Evolutionary conservation across 2,113 vertebrate genomes (phyloP).

Genomic region (Alethe castanea): DNA sequence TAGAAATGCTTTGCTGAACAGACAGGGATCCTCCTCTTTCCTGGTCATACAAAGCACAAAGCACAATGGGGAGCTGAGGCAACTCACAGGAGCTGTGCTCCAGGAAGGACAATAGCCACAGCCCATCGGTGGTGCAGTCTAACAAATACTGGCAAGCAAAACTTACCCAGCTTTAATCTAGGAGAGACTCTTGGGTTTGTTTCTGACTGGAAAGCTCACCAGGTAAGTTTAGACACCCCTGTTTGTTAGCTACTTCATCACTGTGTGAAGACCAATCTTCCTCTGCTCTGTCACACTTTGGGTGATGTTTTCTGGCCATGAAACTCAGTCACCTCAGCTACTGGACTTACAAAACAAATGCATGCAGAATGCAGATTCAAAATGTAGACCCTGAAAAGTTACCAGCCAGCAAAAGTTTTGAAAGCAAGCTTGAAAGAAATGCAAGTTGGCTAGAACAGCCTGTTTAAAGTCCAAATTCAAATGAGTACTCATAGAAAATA

Average conservation of each 20-base stretch:
- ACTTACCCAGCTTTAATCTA: not conserved
- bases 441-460: not conserved
- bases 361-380: not conserved
- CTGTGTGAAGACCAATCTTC: not conserved
- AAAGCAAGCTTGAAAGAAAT: not conserved
- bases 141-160: not conserved
- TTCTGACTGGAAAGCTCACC: not conserved
- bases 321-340: not conserved
- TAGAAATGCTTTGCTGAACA: not conserved
- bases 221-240: not conserved
- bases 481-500: slow-evolving; percentile 45
- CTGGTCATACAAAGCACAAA: not conserved
- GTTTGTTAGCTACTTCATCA: not conserved
- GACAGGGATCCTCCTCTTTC: not conserved
- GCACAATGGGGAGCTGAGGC: accelerated
- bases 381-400: not conserved
- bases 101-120: not conserved
- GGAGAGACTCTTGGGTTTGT: not conserved
- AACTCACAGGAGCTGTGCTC: not conserved
- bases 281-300: not conserved
- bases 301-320: not conserved
- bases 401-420: not conserved
- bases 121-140: accelerated
- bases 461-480: slow-evolving; percentile 40
- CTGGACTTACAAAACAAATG: not conserved